A percentile compares a stretch with the other conserved stretches of the same genome.
phyloP scores from a whole-genome alignment of 2,888 invertebrate genomes.

The Campaea margaritaria region DNA sequence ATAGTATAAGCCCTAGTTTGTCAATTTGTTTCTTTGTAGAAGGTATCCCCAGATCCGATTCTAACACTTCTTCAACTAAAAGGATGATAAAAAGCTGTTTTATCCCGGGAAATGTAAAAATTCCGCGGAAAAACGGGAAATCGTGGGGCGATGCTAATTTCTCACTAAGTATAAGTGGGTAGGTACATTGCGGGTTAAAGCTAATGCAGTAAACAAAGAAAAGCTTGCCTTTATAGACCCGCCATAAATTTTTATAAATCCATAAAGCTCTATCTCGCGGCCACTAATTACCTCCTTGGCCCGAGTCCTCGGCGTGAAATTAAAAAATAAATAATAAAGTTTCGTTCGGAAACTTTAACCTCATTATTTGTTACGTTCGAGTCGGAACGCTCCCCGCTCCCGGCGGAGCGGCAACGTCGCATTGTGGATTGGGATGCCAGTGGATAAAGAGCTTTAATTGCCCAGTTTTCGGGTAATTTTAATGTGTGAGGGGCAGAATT shows the following conservation, averaged over 20 bases:
- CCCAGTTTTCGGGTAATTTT: constrained; percentile 47
- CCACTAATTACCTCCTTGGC: constrained; percentile 43
- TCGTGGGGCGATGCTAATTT: no score
- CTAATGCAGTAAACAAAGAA: constrained; percentile 22
- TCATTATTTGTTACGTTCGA: constrained; percentile 74
- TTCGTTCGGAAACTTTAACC: constrained; percentile 81
- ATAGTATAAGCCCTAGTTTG: no score
- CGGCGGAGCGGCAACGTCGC: constrained; percentile 79
- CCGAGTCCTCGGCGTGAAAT: constrained; percentile 42
- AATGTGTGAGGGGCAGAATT: not conserved
- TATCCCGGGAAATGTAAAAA: no score
- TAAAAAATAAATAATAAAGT: constrained; percentile 63
- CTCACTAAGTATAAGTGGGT: no score
- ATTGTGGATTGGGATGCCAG: constrained; percentile 56
- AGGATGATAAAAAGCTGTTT: no score
- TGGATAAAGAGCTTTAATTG: constrained; percentile 58
- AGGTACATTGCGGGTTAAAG: not conserved
- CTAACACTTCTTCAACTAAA: no score
- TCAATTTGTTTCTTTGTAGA: no score
- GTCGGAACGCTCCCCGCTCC: constrained; percentile 50
- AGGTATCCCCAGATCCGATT: no score
- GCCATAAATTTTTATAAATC: constrained; percentile 29
- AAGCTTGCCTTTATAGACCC: constrained; percentile 22
- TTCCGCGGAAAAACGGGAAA: no score
- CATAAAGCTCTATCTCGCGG: constrained; percentile 31